These are phyloP conservation scores for Ardeotis arabs DNA, from an alignment of 2,113 vertebrate species.

Conservation along the genomic window DNA sequence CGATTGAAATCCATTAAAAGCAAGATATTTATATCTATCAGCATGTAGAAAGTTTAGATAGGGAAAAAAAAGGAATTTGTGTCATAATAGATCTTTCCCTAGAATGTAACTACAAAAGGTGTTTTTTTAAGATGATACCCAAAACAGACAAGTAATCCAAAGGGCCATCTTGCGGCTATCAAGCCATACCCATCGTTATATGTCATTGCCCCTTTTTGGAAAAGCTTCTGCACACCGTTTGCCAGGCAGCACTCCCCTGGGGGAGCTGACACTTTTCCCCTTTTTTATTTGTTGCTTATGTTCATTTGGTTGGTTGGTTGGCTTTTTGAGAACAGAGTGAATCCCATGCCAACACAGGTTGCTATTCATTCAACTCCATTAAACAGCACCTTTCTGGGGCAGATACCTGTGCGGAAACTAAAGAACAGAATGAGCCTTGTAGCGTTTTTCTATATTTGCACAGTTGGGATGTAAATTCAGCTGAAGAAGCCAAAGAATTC, in stretches of 20 bases:
- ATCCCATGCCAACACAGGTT: background rate
- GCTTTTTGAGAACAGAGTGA: background rate
- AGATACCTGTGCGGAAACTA: background rate
- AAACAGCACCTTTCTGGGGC: background rate
- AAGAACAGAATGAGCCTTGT: background rate
- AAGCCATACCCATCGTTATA: rapidly evolving
- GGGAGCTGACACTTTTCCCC: background rate
- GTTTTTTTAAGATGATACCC: background rate
- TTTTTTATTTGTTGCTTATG: background rate
- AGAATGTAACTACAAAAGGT: background rate
- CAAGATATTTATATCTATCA: background rate
- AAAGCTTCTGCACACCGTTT: background rate
- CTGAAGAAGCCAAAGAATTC: background rate
- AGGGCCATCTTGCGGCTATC: background rate
- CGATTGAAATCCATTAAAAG: slow-evolving; percentile 12
- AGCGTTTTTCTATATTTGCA: background rate
- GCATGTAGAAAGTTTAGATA: background rate
- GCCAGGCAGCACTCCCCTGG: background rate
- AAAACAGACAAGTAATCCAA: background rate
- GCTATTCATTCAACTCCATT: background rate
- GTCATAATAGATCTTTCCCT: background rate
- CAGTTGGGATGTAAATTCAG: background rate
- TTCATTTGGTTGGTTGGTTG: background rate
- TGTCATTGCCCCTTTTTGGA: background rate
- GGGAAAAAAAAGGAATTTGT: background rate